Conservation (phyloP, 2,797 vertebrate species). For the Platalea minor region DNA sequence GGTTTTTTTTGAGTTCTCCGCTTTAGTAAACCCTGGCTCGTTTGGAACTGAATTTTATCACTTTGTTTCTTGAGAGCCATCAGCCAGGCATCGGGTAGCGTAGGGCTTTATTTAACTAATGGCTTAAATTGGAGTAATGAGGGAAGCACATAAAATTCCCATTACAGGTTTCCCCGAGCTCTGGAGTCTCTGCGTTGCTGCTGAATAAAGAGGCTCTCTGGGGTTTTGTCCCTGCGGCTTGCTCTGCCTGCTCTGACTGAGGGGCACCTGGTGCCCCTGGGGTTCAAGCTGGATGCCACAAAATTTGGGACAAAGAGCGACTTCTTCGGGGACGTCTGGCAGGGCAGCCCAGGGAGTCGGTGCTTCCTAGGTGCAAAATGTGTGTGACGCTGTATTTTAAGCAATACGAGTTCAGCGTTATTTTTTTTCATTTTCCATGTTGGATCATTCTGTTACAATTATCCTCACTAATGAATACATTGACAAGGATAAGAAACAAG, state of each 20-base stretch:
- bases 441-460: background rate
- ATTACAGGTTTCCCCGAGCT: background rate
- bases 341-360: background rate
- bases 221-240: background rate
- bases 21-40: background rate
- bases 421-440: background rate
- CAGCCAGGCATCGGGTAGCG: background rate
- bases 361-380: background rate
- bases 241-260: fast-evolving
- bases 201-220: fast-evolving
- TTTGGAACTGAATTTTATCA: fast-evolving
- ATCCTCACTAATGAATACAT: background rate
- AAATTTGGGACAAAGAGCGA: background rate
- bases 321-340: background rate
- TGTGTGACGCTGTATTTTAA: fast-evolving
- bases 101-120: background rate
- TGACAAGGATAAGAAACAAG: background rate
- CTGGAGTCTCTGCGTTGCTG: fast-evolving
- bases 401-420: fast-evolving
- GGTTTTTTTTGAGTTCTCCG: background rate
- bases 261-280: fast-evolving
- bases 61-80: background rate
- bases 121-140: fast-evolving
- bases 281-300: background rate
- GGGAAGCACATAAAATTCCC: background rate